These are phyloP conservation scores for Halcyon chelicuti DNA, from an alignment of 2,797 vertebrate genomes.

Conservation along the genomic window DNA sequence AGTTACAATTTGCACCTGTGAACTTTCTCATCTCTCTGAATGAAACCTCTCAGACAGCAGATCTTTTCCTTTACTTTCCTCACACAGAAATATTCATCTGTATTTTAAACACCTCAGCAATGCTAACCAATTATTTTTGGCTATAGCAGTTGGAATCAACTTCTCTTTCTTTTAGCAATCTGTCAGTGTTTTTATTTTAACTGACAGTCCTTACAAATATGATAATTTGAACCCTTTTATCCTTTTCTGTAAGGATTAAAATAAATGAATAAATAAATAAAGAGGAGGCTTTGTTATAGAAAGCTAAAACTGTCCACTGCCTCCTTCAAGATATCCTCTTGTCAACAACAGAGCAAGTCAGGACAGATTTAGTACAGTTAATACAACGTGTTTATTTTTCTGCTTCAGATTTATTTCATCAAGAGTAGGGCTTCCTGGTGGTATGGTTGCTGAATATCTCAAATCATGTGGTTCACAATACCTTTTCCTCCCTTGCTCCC, in stretches of 20 bases:
- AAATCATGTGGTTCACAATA: not conserved
- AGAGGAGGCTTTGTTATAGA: accelerated
- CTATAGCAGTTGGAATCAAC: accelerated
- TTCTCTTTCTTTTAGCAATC: not conserved
- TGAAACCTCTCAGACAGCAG: not conserved
- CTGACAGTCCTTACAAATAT: not conserved
- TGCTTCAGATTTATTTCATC: not conserved
- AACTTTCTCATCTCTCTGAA: not conserved
- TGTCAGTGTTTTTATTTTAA: not conserved
- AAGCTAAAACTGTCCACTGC: not conserved
- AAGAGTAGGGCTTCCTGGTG: not conserved
- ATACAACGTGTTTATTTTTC: not conserved
- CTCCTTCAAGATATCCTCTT: not conserved
- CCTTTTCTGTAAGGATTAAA: not conserved
- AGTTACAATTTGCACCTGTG: not conserved
- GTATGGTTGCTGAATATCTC: not conserved
- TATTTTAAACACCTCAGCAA: not conserved
- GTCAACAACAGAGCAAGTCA: not conserved
- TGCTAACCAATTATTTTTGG: not conserved
- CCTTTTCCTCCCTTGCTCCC: not conserved
- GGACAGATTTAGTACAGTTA: not conserved
- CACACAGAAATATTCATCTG: not conserved
- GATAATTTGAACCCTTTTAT: not conserved
- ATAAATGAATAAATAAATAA: not conserved
- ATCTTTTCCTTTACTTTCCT: not conserved